Percentiles rank a stretch among this genome's conserved stretches.
These are phyloP conservation scores for Luscinia megarhynchos DNA, from an alignment of 2,797 vertebrate species.

Conservation along the genomic window DNA sequence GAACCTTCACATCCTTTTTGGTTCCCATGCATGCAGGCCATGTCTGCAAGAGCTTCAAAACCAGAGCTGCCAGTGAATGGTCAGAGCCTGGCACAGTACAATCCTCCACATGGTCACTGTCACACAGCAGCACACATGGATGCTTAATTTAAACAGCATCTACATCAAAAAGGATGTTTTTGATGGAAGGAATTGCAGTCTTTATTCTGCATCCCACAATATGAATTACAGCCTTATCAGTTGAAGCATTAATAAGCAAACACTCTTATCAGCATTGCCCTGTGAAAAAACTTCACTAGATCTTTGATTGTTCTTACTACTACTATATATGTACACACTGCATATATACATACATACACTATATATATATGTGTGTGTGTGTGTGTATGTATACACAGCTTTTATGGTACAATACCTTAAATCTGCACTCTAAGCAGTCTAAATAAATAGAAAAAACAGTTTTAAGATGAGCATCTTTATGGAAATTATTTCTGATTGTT, in stretches of 20 bases:
- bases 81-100: background rate
- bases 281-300: background rate
- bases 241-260: background rate
- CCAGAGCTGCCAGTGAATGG: background rate
- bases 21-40: background rate
- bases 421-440: background rate
- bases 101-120: background rate
- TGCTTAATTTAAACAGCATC: background rate
- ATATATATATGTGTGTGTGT: too few species aligned
- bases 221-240: background rate
- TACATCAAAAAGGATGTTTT: background rate
- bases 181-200: background rate
- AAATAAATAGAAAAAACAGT: background rate
- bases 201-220: background rate
- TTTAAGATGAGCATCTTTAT: background rate
- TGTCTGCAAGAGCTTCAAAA: background rate
- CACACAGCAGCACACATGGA: background rate
- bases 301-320: background rate
- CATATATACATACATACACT: too few species aligned
- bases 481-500: background rate
- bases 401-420: background rate
- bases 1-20: background rate
- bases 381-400: too few species aligned
- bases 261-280: background rate
- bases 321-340: rapidly evolving